Conservation (phyloP, 2,888 invertebrate species). For the Dasysyrphus tricinctus region DNA sequence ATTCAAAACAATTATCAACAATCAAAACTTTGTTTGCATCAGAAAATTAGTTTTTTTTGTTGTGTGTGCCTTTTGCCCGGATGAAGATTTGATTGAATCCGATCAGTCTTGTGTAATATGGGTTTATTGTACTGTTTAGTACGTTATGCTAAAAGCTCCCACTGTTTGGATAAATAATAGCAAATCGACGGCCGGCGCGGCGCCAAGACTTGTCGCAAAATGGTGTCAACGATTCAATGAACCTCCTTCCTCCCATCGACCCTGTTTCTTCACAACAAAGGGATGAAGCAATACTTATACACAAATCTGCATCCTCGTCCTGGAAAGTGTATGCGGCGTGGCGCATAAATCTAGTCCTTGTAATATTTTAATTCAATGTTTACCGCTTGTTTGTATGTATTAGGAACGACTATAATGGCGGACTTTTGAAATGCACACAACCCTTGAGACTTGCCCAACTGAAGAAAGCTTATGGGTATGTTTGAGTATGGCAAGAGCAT, state of each 20-base stretch:
- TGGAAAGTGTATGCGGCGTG: neutral
- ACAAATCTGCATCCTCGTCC: slow-evolving; percentile 12
- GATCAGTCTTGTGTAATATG: neutral
- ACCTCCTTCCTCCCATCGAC: slow-evolving; percentile 6
- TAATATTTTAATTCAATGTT: slow-evolving; percentile 25
- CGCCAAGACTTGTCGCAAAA: slow-evolving; percentile 15
- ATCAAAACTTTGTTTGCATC: neutral
- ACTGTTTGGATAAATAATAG: slow-evolving; percentile 2
- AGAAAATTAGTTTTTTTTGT: slow-evolving; percentile 1
- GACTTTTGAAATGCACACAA: slow-evolving; percentile 8
- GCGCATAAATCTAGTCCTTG: slow-evolving; percentile 40
- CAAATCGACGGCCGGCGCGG: neutral
- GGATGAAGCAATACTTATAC: slow-evolving; percentile 31
- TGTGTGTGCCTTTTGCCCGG: slow-evolving; percentile 12
- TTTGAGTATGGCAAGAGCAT: neutral
- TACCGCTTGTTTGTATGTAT: neutral
- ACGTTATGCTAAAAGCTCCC: neutral
- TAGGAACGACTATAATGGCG: neutral
- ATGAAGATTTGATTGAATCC: slow-evolving; percentile 30
- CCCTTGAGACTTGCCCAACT: neutral
- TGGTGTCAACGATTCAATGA: slow-evolving; percentile 28
- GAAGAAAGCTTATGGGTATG: slow-evolving; percentile 18
- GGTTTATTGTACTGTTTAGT: neutral
- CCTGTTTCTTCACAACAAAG: neutral
- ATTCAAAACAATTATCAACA: slow-evolving; percentile 16